phyloP scores from a whole-genome alignment of 2,797 vertebrate species.

The Danio kyathit region DNA sequence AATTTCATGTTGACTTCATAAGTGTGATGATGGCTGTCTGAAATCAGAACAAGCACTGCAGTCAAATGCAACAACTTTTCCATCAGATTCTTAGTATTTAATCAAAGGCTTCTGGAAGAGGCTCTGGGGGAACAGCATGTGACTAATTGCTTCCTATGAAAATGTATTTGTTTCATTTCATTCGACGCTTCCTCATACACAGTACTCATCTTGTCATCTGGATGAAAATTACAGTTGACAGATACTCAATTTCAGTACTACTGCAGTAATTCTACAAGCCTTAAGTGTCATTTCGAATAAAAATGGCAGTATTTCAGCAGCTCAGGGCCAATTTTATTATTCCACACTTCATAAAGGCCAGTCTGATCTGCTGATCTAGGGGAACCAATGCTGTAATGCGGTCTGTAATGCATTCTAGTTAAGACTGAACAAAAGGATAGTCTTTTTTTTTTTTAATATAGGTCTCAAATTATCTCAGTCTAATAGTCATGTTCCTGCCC shows the following conservation, averaged over 20 bases:
- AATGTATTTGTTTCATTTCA: neutral
- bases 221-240: neutral
- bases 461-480: neutral
- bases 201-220: conserved; percentile 15
- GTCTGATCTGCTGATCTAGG: conserved; percentile 32
- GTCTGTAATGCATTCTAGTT: neutral
- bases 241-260: neutral
- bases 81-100: neutral
- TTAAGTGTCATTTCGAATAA: conserved; percentile 2
- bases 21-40: conserved; percentile 16
- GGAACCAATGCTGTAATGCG: conserved; percentile 16
- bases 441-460: neutral
- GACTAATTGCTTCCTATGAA: neutral
- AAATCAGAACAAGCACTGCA: conserved; percentile 39
- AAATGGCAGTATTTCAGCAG: conserved; percentile 31
- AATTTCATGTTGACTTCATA: conserved; percentile 38
- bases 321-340: conserved; percentile 45
- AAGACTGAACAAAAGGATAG: neutral
- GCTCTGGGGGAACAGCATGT: neutral
- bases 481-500: neutral
- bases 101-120: neutral
- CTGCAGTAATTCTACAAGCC: conserved; percentile 14
- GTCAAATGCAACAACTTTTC: neutral
- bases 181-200: neutral
- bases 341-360: conserved; percentile 42